These are phyloP conservation scores for Amblyopsis rosae DNA, from an alignment of 2,113 vertebrate species.

Conservation along the genomic window DNA sequence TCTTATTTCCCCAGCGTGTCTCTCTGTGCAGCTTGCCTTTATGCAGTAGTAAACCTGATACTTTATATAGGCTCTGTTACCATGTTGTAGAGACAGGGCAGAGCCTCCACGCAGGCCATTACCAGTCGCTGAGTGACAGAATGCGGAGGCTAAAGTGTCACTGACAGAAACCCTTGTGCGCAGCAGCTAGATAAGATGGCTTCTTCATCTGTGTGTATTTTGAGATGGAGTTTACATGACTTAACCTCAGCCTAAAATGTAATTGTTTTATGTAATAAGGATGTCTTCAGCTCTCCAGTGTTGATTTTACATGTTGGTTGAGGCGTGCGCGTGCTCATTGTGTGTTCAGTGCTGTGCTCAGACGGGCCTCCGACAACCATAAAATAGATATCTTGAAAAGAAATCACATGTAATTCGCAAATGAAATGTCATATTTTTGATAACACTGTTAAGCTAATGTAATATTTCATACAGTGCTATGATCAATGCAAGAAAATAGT, in stretches of 20 bases:
- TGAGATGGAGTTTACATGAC: conserved; percentile 23
- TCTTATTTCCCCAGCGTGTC: not conserved
- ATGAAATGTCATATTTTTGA: too few species aligned
- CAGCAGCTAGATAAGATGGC: conserved; percentile 39
- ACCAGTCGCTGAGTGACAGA: conserved; percentile 60
- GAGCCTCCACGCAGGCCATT: conserved; percentile 47
- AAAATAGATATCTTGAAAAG: too few species aligned
- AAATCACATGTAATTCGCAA: too few species aligned
- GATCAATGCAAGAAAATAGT: too few species aligned
- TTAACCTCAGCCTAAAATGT: conserved; percentile 6
- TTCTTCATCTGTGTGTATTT: conserved; percentile 6
- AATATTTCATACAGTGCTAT: too few species aligned
- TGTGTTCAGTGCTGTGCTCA: too few species aligned
- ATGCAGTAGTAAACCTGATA: conserved; percentile 22
- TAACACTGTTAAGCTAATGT: too few species aligned
- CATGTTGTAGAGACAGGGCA: conserved; percentile 23
- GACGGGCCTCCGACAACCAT: too few species aligned
- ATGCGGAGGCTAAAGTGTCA: conserved; percentile 64
- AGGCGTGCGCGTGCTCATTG: too few species aligned
- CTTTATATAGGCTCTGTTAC: conserved; percentile 38
- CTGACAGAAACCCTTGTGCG: conserved; percentile 36
- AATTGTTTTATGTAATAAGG: not conserved
- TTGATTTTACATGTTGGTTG: not conserved
- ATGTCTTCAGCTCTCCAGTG: not conserved
- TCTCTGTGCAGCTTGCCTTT: conserved; percentile 2